A percentile compares a stretch with the other conserved stretches of the same genome.
phyloP scores from a whole-genome alignment of 2,113 vertebrate genomes.

The Semicossyphus pulcher region DNA sequence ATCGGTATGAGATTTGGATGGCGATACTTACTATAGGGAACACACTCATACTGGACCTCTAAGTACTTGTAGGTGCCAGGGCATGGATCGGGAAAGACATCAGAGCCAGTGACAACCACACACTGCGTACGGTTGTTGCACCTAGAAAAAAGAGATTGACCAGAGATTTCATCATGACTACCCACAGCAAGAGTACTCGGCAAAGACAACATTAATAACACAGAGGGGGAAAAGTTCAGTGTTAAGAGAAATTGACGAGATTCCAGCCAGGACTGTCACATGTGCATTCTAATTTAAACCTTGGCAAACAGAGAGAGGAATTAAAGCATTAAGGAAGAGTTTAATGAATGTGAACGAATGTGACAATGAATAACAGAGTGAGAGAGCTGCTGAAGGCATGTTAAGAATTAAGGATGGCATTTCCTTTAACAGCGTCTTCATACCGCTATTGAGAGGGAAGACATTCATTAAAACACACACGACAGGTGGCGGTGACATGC shows the following conservation, averaged over 20 bases:
- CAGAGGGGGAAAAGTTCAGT: conserved; percentile 26
- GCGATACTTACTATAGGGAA: conserved; percentile 99
- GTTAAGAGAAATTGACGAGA: conserved; percentile 59
- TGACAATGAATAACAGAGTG: conserved; percentile 46
- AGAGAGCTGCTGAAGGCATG: conserved; percentile 62
- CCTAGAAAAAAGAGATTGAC: conserved; percentile 85
- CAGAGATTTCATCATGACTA: conserved; percentile 77
- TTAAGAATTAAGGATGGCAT: conserved; percentile 61
- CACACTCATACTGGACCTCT: conserved; percentile 99
- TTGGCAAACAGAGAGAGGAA: conserved; percentile 67
- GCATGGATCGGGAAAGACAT: conserved; percentile 99
- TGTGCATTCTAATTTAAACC: conserved; percentile 59
- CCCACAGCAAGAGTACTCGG: conserved; percentile 61
- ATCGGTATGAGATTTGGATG: conserved; percentile 68
- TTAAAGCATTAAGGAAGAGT: conserved; percentile 61
- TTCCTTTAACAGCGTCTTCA: conserved; percentile 63
- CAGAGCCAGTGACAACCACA: conserved; percentile 98
- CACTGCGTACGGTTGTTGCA: conserved; percentile 99
- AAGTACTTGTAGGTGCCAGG: conserved; percentile 99
- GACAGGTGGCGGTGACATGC: conserved; percentile 65
- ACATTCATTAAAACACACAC: conserved; percentile 74
- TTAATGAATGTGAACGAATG: conserved; percentile 41
- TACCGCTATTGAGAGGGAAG: conserved; percentile 69
- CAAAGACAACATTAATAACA: conserved; percentile 67
- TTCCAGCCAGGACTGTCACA: conserved; percentile 62